Evolutionary conservation across 1,140 invertebrate genomes (phyloP).

Genomic region (Panagrolaimus sp.): DNA sequence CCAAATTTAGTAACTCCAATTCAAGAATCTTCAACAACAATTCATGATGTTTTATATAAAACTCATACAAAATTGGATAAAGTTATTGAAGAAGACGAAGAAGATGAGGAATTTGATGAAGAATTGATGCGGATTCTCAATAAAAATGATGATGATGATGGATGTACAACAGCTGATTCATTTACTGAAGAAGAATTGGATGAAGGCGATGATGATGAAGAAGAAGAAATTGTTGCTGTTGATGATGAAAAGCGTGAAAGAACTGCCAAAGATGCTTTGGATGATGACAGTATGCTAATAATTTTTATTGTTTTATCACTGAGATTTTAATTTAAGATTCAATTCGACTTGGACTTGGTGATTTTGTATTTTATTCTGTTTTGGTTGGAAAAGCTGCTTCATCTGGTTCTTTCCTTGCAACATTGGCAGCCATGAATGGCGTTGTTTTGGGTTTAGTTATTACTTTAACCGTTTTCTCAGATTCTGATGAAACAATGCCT

Average conservation of each 20-base stretch:
- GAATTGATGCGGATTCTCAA: background rate
- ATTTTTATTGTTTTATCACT: background rate
- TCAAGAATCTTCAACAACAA: too few relatives aligned
- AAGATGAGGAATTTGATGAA: background rate
- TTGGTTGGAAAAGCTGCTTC: constrained; percentile 94
- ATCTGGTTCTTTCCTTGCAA: constrained; percentile 71
- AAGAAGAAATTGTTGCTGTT: constrained; percentile 22
- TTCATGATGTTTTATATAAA: too few relatives aligned
- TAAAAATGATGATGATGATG: background rate
- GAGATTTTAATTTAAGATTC: constrained; percentile 30
- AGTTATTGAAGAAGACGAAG: background rate
- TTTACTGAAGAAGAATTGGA: background rate
- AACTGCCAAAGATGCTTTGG: constrained; percentile 28
- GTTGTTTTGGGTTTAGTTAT: constrained; percentile 42
- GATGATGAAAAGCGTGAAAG: background rate
- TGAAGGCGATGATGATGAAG: background rate
- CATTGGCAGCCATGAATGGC: constrained; percentile 34
- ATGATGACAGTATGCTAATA: constrained; percentile 25
- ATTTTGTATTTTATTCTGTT: constrained; percentile 98
- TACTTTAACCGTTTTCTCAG: constrained; percentile 35
- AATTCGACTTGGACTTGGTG: constrained; percentile 76
- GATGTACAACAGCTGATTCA: background rate
- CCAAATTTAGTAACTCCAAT: background rate
- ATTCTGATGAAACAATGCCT: constrained; percentile 39
- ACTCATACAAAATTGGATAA: background rate